Evolutionary conservation across 2,113 vertebrate species (phyloP), one percentile per base, ranked within the genome.

Genomic region (Pogona vitticeps): DNA sequence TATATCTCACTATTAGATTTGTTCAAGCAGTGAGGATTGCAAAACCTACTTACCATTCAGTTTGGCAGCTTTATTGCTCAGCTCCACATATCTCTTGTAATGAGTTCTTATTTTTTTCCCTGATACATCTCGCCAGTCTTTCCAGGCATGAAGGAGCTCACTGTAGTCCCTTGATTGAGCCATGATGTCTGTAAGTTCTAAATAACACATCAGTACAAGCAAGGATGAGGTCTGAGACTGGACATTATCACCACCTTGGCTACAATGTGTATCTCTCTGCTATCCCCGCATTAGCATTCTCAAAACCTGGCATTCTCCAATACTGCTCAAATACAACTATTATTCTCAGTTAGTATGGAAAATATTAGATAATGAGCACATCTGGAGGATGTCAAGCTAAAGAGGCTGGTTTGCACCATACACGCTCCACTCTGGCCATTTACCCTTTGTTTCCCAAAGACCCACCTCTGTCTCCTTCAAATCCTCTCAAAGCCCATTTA

Each of bases 121-220:
- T 28, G 97, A 97, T n/a, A 94, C 94, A 63, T 99, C 97, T 61
- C 98, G 92, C 99, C 99, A 99, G 89, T 97, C 96, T 92, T 98
- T 96, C 99, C 99, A 99, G 4, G 92, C 97, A 71, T 98, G 98
- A 7, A 98, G 88, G 67, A 99, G 96, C 42, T 98, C 97, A 0
- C 98, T 90, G 0, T 99, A 98, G 82, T 98, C 96, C 86, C 94
- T 96, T 65, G 97, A 98, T 26, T 94, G 96, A 70, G 98, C 98
- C 97, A 99, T 98, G 85, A 96, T 96, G 81, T 96, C 91, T 7
- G 97, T 98, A 89, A 99, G 97, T 89, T 99, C 98, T 99, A 92
- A 73, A 77, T 1, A 28, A 75, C 38, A 31, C 33, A 38, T 46
- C 10, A 89, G 1, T 0, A 36, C 84, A 83, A 14, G 23, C 82